These are phyloP conservation scores for Pterocles orientalis DNA, from an alignment of 2,113 vertebrate species.

Conservation along the genomic window DNA sequence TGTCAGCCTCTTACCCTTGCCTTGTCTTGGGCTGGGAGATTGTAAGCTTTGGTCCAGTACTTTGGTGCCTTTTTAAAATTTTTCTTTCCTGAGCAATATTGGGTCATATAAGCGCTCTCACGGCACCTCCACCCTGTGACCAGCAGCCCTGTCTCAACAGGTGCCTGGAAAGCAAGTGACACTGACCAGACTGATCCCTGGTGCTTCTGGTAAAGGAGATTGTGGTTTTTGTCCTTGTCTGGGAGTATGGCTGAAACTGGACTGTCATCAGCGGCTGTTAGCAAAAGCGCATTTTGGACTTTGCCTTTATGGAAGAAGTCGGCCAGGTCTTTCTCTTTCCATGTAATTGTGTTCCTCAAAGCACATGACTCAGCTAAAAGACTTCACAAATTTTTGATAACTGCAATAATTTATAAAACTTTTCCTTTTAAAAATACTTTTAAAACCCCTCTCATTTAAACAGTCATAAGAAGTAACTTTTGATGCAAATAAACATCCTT, in stretches of 20 bases:
- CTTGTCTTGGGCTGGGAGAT: background rate
- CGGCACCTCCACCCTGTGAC: background rate
- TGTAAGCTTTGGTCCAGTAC: background rate
- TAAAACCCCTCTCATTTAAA: background rate
- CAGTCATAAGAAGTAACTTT: background rate
- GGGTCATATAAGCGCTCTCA: fast-evolving
- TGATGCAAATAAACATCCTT: background rate
- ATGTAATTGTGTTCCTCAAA: background rate
- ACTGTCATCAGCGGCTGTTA: too few species aligned
- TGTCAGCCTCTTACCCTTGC: background rate
- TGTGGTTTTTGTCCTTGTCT: background rate
- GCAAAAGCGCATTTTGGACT: background rate
- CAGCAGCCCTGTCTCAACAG: fast-evolving
- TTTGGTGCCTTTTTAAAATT: background rate
- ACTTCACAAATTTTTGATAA: background rate
- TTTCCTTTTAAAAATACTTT: background rate
- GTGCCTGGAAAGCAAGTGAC: background rate
- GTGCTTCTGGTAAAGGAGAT: background rate
- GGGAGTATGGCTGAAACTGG: fast-evolving
- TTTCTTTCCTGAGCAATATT: background rate
- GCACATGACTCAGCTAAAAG: background rate
- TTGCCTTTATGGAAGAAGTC: background rate
- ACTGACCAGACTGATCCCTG: background rate
- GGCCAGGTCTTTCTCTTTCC: background rate
- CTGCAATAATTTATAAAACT: background rate